Percentiles rank a stretch among this genome's conserved stretches.
Conservation (phyloP, 2,113 vertebrate genomes). For the Numida meleagris region DNA sequence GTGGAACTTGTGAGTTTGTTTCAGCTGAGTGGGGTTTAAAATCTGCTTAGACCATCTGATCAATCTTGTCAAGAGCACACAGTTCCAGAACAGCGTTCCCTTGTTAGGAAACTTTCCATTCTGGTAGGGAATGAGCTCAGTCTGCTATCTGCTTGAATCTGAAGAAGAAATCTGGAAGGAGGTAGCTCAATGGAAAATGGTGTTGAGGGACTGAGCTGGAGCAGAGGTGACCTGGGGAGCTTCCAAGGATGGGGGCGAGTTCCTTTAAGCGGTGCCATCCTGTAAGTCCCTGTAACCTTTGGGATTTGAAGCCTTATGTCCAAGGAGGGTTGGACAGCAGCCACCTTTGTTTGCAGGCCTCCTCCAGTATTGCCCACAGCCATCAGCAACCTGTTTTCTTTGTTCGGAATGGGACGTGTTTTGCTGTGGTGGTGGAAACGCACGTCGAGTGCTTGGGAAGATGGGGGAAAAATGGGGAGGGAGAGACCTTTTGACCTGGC, state of each 20-base stretch:
- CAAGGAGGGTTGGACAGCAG: neutral
- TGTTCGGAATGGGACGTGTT: rapidly evolving
- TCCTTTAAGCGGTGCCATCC: neutral
- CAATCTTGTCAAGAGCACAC: constrained; percentile 40
- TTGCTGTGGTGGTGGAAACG: neutral
- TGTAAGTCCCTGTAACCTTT: neutral
- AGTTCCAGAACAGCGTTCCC: constrained; percentile 43
- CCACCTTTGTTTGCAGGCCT: neutral
- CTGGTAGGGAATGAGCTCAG: neutral
- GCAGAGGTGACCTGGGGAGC: neutral
- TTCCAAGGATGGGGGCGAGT: neutral
- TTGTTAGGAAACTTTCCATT: constrained; percentile 40
- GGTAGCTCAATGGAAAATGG: rapidly evolving
- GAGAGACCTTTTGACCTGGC: neutral
- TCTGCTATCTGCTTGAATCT: neutral
- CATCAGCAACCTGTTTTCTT: neutral
- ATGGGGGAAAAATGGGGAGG: neutral
- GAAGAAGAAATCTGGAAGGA: neutral
- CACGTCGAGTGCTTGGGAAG: neutral
- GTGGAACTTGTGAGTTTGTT: constrained; percentile 45
- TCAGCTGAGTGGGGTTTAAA: constrained; percentile 62
- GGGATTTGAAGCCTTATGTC: neutral
- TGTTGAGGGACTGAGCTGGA: neutral
- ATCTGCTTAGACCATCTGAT: constrained; percentile 60
- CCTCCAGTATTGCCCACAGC: neutral